Evolutionary conservation across 2,888 invertebrate genomes (phyloP).

Genomic region (Trichogramma dendrolimi): DNA sequence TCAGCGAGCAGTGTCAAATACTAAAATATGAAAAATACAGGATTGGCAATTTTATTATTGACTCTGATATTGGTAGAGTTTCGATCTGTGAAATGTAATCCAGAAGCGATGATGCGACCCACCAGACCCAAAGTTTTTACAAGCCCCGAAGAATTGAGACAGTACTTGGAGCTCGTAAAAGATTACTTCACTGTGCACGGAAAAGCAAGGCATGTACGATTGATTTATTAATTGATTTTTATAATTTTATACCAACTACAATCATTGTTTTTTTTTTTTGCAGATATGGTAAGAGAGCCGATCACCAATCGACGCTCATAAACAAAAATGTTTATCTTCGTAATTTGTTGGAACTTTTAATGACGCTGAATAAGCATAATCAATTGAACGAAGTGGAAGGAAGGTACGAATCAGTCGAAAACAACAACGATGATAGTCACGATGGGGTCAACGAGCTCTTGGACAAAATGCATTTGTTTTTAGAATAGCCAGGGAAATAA

Average conservation of each 20-base stretch:
- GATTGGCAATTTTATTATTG: neutral
- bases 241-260: neutral
- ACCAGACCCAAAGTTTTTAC: slow-evolving; percentile 52
- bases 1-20: too few species aligned
- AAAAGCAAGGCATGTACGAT: slow-evolving; percentile 52
- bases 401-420: too few species aligned
- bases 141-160: slow-evolving; percentile 53
- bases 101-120: slow-evolving; percentile 40
- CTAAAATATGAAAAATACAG: too few species aligned
- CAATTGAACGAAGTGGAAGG: too few species aligned
- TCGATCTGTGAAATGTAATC: slow-evolving; percentile 27
- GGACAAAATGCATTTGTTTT: too few species aligned
- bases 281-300: slow-evolving; percentile 41
- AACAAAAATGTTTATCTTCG: too few species aligned
- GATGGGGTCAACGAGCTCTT: too few species aligned
- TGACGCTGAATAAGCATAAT: too few species aligned
- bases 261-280: slow-evolving; percentile 9
- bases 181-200: slow-evolving; percentile 56
- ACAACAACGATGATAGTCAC: too few species aligned
- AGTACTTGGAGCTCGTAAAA: slow-evolving; percentile 55
- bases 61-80: slow-evolving; percentile 23
- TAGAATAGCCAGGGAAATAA: too few species aligned
- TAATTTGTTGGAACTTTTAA: too few species aligned
- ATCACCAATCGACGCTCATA: slow-evolving; percentile 9
- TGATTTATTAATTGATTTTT: too few species aligned